Evolutionary conservation across 2,888 invertebrate species (phyloP), one percentile per base, ranked within the genome.

Genomic region (Caenorhabditis macrosperma): DNA sequence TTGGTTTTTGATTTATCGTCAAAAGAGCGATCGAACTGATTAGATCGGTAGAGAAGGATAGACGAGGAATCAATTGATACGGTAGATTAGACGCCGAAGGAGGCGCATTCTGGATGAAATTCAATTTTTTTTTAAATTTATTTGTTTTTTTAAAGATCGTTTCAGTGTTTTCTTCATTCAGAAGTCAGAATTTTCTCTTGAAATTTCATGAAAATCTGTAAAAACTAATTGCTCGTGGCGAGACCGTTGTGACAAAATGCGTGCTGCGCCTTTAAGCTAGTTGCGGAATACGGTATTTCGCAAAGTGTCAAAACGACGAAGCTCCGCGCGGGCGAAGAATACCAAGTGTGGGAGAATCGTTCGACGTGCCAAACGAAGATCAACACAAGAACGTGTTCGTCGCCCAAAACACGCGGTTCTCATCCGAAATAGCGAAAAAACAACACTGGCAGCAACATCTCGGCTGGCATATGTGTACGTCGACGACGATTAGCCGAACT

Each of bases 1-100:
- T 64, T 64, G 72, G 72, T 72, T 63, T 72, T 72, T 72, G 72
- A 64, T 72, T 72, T 72, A 63, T 72, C 63, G 63, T 63, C 63
- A 52, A 46, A 64, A 54, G 33, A 38, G 48, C 33, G 59, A 55
- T 50, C 54, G 68, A 60, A 61, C 52, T 60, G 69, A 69, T 69
- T 60, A 71, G 52, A 50, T 24, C 10, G 15, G 22, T 26, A 10
- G 26, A 20, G 7, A 10, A 2, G 24, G n/a, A n/a, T n/a, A n/a
- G n/a, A n/a, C 46, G 38, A 44, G 20, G 15, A 55, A 69, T 69
- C 60, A 61, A 54, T 41, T 61, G 60, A 71, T 60, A 54, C 54
- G 61, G 54, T 71, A 50, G 50, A 54, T 24, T 46, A 30, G 26
- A 28, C 50, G 35, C 33, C 38, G 52, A 60, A 57, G 35, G 17